phyloP scores from a whole-genome alignment of 2,113 vertebrate genomes.

The Picathartes gymnocephalus region DNA sequence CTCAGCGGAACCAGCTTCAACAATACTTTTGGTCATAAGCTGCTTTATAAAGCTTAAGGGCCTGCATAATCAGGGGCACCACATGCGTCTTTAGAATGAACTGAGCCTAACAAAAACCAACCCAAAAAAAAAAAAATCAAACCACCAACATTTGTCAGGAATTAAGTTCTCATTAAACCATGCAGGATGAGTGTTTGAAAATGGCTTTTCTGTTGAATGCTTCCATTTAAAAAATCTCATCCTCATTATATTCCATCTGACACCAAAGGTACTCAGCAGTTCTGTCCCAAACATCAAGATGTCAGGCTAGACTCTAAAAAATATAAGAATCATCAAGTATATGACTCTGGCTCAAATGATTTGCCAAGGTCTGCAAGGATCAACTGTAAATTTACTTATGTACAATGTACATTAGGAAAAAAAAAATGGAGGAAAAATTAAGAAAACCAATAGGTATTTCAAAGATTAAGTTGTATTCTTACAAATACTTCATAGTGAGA shows the following conservation, averaged over 20 bases:
- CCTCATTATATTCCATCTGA: not conserved
- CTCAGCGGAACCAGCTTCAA: not conserved
- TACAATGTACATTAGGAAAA: not conserved
- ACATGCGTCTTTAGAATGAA: not conserved
- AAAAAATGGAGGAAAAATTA: not conserved
- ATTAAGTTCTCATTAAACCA: not conserved
- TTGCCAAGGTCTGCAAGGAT: not conserved
- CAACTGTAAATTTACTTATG: not conserved
- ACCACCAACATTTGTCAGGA: not conserved
- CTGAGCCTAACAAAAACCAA: not conserved
- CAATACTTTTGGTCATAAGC: not conserved
- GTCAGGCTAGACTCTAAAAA: not conserved
- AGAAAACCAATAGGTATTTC: not conserved
- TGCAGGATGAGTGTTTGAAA: not conserved
- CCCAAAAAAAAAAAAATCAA: not conserved
- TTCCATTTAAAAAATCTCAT: not conserved
- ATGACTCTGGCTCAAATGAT: not conserved
- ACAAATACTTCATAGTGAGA: not conserved
- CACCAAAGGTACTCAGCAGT: not conserved
- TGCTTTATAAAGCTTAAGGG: not conserved
- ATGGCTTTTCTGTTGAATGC: not conserved
- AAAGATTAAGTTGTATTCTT: not conserved
- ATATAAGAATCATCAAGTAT: not conserved
- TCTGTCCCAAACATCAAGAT: not conserved
- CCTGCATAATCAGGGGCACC: not conserved